Conservation (phyloP, 2,888 invertebrate species). For the Tetranychus piercei region DNA sequence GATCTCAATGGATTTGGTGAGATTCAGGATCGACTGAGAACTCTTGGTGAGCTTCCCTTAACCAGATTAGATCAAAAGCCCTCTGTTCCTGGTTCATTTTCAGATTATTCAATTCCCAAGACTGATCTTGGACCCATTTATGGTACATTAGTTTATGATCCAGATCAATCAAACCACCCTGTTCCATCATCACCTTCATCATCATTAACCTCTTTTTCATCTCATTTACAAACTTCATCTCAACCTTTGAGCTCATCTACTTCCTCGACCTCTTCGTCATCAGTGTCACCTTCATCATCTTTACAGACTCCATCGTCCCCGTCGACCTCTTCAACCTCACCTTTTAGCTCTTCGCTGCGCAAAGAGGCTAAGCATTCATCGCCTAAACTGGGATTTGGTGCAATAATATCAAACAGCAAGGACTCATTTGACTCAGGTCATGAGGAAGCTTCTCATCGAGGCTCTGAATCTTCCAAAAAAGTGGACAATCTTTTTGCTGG, state of each 20-base stretch:
- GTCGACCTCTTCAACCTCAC: not conserved
- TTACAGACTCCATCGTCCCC: not conserved
- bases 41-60: not conserved
- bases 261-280: not conserved
- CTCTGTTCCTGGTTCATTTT: not conserved
- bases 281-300: not conserved
- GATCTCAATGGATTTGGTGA: not conserved
- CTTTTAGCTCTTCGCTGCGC: not conserved
- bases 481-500: not conserved
- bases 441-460: not conserved
- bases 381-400: not conserved
- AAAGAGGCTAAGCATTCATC: not conserved
- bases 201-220: not conserved
- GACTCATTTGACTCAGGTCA: not conserved
- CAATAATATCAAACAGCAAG: not conserved
- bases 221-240: not conserved
- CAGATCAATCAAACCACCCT: not conserved
- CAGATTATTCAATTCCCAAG: not conserved
- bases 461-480: not conserved
- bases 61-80: not conserved
- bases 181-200: not conserved
- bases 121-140: not conserved
- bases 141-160: not conserved
- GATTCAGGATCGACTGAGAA: not conserved
- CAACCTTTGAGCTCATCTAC: not conserved